Conservation (phyloP, 2,888 invertebrate species). For the Polietes domitor region DNA sequence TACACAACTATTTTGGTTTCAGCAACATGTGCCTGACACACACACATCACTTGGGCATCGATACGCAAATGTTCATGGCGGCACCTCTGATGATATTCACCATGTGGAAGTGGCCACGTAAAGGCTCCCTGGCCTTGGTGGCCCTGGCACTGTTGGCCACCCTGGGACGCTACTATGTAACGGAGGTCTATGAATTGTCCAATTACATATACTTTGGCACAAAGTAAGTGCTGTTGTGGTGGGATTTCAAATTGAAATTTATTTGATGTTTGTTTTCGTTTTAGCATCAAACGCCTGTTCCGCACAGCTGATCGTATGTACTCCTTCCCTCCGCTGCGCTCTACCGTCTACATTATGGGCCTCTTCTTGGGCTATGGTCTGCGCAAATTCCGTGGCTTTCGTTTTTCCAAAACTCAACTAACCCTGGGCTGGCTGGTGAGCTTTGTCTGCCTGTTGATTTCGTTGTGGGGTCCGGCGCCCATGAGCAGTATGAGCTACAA, state of each 20-base stretch:
- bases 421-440: slow-evolving; percentile 83
- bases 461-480: slow-evolving; percentile 84
- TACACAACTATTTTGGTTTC: slow-evolving; percentile 88
- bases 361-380: slow-evolving; percentile 84
- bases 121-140: slow-evolving; percentile 81
- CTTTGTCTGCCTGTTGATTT: slow-evolving; percentile 81
- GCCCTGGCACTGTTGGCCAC: slow-evolving; percentile 83
- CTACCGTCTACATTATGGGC: slow-evolving; percentile 87
- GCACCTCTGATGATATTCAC: slow-evolving; percentile 83
- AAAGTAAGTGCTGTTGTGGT: slow-evolving; percentile 82
- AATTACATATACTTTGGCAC: slow-evolving; percentile 87
- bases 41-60: slow-evolving; percentile 87
- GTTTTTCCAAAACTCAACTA: slow-evolving; percentile 80
- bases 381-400: slow-evolving; percentile 80
- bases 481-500: slow-evolving; percentile 85
- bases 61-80: slow-evolving; percentile 85
- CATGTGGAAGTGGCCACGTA: slow-evolving; percentile 84
- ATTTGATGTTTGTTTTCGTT: slow-evolving; percentile 70
- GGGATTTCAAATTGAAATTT: not conserved
- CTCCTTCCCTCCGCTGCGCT: slow-evolving; percentile 85
- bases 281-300: slow-evolving; percentile 85
- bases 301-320: slow-evolving; percentile 87
- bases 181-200: slow-evolving; percentile 83
- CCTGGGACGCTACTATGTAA: slow-evolving; percentile 84
- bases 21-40: slow-evolving; percentile 88